phyloP scores from a whole-genome alignment of 2,888 invertebrate genomes.

The Stenurella melanura region DNA sequence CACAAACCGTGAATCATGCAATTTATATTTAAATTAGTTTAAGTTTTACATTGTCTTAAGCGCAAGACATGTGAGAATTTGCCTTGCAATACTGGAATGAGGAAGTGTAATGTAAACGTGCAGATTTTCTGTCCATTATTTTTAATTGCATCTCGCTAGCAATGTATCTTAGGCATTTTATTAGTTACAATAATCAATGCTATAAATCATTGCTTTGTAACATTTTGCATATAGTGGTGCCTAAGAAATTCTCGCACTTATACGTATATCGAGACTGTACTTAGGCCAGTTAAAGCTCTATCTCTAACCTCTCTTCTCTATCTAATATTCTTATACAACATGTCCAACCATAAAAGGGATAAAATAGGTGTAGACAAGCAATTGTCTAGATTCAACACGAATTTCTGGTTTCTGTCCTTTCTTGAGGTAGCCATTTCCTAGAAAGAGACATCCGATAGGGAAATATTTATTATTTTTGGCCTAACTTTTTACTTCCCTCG shows the following conservation, averaged over 20 bases:
- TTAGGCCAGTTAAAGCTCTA: too few relatives aligned
- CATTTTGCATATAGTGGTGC: neutral
- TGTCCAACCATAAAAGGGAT: too few relatives aligned
- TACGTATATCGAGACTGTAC: too few relatives aligned
- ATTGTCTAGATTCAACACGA: too few relatives aligned
- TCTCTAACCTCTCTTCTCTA: too few relatives aligned
- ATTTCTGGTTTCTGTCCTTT: too few relatives aligned
- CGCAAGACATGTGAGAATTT: conserved; percentile 44
- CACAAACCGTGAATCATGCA: conserved; percentile 37
- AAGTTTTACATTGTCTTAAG: conserved; percentile 41
- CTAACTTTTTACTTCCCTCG: too few relatives aligned
- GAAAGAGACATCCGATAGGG: too few relatives aligned
- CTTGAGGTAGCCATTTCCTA: too few relatives aligned
- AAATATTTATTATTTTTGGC: too few relatives aligned
- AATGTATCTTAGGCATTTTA: conserved; percentile 18
- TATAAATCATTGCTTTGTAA: conserved; percentile 23
- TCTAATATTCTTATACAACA: too few relatives aligned
- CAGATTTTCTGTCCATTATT: conserved; percentile 37
- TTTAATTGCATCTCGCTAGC: conserved; percentile 35
- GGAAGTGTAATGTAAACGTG: conserved; percentile 42
- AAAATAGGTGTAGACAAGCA: too few relatives aligned
- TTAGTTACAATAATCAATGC: conserved; percentile 18
- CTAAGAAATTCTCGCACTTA: neutral
- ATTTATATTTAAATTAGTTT: conserved; percentile 44
- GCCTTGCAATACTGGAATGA: conserved; percentile 40